A percentile compares a stretch with the other conserved stretches of the same genome.
phyloP scores from a whole-genome alignment of 1,140 invertebrate genomes.

The Saccostrea glomerata region DNA sequence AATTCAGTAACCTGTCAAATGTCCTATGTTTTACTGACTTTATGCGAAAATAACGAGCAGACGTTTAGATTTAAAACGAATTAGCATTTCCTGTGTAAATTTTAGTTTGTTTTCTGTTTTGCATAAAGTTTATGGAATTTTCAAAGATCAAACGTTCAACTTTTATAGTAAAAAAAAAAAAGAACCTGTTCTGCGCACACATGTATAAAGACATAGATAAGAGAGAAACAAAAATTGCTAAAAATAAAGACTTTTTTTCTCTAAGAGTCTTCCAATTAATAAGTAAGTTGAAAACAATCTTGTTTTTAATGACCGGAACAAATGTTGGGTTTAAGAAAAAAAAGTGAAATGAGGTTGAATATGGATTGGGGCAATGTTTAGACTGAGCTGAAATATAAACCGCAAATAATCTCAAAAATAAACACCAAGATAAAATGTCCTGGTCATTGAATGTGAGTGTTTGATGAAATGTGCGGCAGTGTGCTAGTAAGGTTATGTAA shows the following conservation, averaged over 20 bases:
- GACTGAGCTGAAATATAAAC: slow-evolving; percentile 18
- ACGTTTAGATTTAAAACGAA: slow-evolving; percentile 24
- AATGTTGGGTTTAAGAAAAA: neutral
- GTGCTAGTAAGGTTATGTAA: slow-evolving; percentile 18
- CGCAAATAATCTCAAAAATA: slow-evolving; percentile 15
- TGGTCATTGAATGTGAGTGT: neutral
- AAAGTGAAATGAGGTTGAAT: slow-evolving; percentile 15
- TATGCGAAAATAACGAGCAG: slow-evolving; percentile 34
- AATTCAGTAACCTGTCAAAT: slow-evolving; percentile 29
- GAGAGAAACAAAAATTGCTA: neutral
- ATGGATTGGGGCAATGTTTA: slow-evolving; percentile 15
- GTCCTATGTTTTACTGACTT: slow-evolving; percentile 25
- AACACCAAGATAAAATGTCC: slow-evolving; percentile 14
- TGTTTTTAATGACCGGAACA: neutral
- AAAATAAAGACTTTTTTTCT: neutral
- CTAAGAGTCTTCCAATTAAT: neutral
- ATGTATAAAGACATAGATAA: neutral
- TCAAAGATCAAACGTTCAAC: neutral
- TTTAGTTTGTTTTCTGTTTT: slow-evolving; percentile 7
- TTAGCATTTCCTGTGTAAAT: slow-evolving; percentile 8
- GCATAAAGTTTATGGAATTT: neutral
- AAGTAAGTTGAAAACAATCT: neutral
- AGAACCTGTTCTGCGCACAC: neutral
- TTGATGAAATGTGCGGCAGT: slow-evolving; percentile 5
- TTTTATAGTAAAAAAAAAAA: neutral